Conservation (phyloP, 2,113 vertebrate species). For the Hipposideros armiger region DNA sequence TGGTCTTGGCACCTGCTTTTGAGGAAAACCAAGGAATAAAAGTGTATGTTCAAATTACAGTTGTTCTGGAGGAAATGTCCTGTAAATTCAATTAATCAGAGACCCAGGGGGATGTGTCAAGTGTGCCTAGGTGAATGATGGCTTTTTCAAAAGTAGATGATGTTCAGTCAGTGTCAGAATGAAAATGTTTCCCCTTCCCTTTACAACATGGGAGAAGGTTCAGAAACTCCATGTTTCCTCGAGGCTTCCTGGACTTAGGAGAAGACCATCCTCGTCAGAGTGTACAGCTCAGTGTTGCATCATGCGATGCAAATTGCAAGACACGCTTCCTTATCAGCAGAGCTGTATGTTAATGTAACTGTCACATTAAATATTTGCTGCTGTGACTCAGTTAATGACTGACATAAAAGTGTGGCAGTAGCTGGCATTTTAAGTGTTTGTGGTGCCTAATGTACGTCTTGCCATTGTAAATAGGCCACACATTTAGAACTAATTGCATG, state of each 20-base stretch:
- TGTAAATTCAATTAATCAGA: constrained; percentile 15
- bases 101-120: neutral
- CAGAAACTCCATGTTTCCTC: neutral
- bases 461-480: constrained; percentile 83
- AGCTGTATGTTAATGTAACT: constrained; percentile 79
- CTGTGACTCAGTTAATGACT: constrained; percentile 80
- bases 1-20: neutral
- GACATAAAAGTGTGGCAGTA: constrained; percentile 80
- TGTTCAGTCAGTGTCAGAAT: neutral
- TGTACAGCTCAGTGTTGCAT: neutral
- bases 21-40: neutral
- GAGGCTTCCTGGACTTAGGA: constrained; percentile 54
- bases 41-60: neutral
- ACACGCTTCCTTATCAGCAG: constrained; percentile 60
- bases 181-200: constrained; percentile 70
- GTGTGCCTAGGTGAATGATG: neutral
- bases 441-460: constrained; percentile 77
- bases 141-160: neutral
- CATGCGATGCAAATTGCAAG: constrained; percentile 68
- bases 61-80: neutral
- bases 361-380: constrained; percentile 85
- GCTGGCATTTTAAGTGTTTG: constrained; percentile 84
- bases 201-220: neutral
- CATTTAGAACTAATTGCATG: constrained; percentile 86
- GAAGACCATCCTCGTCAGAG: constrained; percentile 58